Base-by-base conservation (phyloP, 2,888 invertebrate genomes). In the Cataglyphis rosenhaueri region DNA sequence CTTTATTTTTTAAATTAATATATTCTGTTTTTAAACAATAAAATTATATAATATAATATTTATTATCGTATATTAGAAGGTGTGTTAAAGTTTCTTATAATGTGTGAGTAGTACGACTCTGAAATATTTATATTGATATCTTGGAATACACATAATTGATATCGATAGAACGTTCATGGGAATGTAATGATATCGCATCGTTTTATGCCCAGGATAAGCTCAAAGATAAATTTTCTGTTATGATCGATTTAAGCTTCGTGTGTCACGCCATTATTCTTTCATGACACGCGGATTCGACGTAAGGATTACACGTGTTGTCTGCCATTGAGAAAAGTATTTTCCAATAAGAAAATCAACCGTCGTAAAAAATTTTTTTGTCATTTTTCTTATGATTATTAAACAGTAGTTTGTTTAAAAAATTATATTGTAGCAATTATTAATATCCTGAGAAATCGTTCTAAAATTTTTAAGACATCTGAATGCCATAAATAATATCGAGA, bases 211-310 rank as follows among this genome's bases (percentile, higher is more conserved):
- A 25, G 32, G 44, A 62, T 74, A 32, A 44, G 3, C 29, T 74
- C 44, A 61, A 74, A n/a, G 15, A 73, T 73, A n/a, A 75, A 48
- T 66, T 66, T 57, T 41, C 41, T 15, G 66, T 57, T 57, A 76
- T n/a, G 38, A 32, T 25, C 38, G 21, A 66, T 66, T 76, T 66
- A 76, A 75, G 48, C 25, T 65, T 55, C 66, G 38, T 66, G 29
- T 65, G 25, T 12, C 41, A 8, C 35, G 25, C 21, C 55, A 66
- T 76, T 76, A 41, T 41, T 66, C 66, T 76, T 76, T 66, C 57
- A 41, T 10, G 29, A 57, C 55, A 41, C 76, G 66, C 41, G n/a
- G n/a, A 15, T 57, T 55, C 41, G 57, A 41, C n/a, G 55, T 66
- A 41, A 76, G 41, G 10, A 76, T 66, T 66, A 76, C 38, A 57